Percentiles rank a stretch among this genome's conserved stretches.
phyloP scores from a whole-genome alignment of 2,113 vertebrate genomes.

The Paralichthys olivaceus region DNA sequence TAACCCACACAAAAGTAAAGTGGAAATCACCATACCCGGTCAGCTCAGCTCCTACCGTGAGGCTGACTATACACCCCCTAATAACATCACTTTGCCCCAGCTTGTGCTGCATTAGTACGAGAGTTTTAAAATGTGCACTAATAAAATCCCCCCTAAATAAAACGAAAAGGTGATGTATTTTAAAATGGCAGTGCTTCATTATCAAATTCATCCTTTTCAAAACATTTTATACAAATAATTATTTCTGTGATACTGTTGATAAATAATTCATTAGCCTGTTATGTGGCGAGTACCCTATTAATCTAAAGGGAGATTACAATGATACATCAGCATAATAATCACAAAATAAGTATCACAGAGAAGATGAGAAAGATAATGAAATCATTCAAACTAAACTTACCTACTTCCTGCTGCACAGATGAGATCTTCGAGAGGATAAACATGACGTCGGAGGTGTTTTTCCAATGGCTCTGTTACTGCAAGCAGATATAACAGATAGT shows the following conservation, averaged over 20 bases:
- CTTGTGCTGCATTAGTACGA: conserved; percentile 16
- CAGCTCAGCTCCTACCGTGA: conserved; percentile 57
- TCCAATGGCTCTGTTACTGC: not conserved
- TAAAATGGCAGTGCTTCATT: not conserved
- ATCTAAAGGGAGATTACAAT: not conserved
- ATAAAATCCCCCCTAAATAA: conserved; percentile 17
- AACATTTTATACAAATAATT: not conserved
- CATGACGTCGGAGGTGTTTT: not conserved
- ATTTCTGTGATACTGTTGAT: conserved; percentile 18
- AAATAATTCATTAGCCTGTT: not conserved
- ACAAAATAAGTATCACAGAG: not conserved
- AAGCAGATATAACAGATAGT: too few species aligned
- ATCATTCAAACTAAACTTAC: not conserved
- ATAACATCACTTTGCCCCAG: conserved; percentile 39
- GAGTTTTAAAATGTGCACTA: conserved; percentile 25
- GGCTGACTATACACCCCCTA: conserved; percentile 33
- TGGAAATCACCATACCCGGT: conserved; percentile 76
- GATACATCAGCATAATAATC: too few species aligned
- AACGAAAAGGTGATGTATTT: conserved; percentile 23
- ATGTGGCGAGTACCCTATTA: not conserved
- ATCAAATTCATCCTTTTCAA: not conserved
- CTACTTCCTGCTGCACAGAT: not conserved
- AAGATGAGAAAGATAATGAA: not conserved
- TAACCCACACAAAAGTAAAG: conserved; percentile 82
- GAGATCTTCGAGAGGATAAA: not conserved